Conservation (phyloP, 1,140 invertebrate species). For the Dolichoris vasculosae region DNA sequence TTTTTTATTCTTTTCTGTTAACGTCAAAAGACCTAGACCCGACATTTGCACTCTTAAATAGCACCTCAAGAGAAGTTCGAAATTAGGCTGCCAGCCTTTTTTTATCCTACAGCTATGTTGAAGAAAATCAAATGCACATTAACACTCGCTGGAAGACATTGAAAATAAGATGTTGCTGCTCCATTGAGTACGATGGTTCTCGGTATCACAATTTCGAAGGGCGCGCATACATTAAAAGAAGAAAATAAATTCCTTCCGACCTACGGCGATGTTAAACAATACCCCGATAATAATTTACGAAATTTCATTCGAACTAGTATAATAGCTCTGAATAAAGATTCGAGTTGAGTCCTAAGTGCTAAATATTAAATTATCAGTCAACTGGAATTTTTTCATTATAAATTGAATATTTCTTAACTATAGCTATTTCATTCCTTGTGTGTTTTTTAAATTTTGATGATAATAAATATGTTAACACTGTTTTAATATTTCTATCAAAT, state of each 20-base stretch:
- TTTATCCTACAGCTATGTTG: neutral
- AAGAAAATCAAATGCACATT: neutral
- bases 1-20: neutral
- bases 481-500: neutral
- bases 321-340: no score
- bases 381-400: no score
- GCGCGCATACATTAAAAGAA: neutral
- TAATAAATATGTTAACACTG: neutral
- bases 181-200: neutral
- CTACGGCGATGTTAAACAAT: neutral
- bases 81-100: neutral
- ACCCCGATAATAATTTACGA: neutral
- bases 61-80: neutral
- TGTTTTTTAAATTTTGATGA: neutral
- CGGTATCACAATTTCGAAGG: neutral
- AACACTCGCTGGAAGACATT: neutral
- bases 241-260: neutral
- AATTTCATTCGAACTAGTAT: neutral
- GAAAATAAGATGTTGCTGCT: neutral
- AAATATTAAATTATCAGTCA: no score
- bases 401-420: neutral
- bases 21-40: neutral
- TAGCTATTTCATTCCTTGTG: neutral
- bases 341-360: no score
- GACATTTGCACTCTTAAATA: constrained; percentile 30